Evolutionary conservation across 2,888 invertebrate genomes (phyloP).

Genomic region (Brachypalpus laphriformis): DNA sequence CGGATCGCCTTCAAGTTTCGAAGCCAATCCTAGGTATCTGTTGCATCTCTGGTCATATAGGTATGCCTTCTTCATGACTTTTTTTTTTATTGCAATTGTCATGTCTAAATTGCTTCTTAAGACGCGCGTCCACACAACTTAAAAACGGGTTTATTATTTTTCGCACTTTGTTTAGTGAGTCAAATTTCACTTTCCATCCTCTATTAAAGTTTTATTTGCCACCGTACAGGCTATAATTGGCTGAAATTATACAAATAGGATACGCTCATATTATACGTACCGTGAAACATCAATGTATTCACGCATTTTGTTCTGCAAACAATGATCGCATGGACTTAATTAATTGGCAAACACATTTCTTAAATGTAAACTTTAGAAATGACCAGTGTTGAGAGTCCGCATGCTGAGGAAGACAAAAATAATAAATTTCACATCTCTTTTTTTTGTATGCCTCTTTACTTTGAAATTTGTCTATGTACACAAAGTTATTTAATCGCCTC

Average conservation of each 20-base stretch:
- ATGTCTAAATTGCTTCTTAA: neutral
- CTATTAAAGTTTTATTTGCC: neutral
- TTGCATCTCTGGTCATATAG: too few species aligned
- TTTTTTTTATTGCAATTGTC: too few species aligned
- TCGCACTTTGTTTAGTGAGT: neutral
- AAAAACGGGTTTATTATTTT: neutral
- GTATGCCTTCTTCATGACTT: too few species aligned
- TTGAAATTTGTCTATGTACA: neutral
- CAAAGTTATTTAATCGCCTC: slow-evolving; percentile 18
- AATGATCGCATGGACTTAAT: slow-evolving; percentile 11
- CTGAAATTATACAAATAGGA: neutral
- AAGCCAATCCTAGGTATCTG: too few species aligned
- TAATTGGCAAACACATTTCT: slow-evolving; percentile 32
- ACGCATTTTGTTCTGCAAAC: slow-evolving; percentile 6
- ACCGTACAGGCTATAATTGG: neutral
- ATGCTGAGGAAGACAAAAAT: slow-evolving; percentile 25
- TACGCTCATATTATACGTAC: neutral
- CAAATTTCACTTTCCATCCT: neutral
- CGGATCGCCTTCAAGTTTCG: too few species aligned
- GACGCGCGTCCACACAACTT: neutral
- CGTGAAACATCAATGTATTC: neutral
- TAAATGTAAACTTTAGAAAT: slow-evolving; percentile 21
- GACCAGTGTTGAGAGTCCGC: slow-evolving; percentile 15
- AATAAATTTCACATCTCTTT: slow-evolving; percentile 23
- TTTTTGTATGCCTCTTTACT: neutral